Conservation (phyloP, 2,888 invertebrate species). For the Amphipoea oculea region DNA sequence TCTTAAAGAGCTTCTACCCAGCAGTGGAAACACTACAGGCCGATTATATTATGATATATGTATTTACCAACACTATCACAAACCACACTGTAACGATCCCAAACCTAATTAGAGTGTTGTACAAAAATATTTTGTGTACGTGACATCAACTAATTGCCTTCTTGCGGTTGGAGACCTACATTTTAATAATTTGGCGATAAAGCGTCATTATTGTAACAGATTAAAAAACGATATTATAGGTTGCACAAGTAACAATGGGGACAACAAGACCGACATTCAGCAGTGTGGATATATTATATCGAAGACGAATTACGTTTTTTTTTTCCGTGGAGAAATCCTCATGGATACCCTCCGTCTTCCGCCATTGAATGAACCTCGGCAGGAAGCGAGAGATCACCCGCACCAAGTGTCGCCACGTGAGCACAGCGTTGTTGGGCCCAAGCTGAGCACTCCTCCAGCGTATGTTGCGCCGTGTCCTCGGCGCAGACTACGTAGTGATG, state of each 20-base stretch:
- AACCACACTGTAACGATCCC: constrained; percentile 37
- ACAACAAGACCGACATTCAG: neutral
- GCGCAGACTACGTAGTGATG: neutral
- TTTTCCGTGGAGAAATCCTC: no score
- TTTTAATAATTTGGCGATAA: constrained; percentile 50
- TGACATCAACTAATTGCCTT: constrained; percentile 39
- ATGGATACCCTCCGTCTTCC: no score
- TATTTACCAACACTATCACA: constrained; percentile 25
- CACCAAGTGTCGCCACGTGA: neutral
- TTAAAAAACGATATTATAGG: constrained; percentile 32
- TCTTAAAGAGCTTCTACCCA: no score
- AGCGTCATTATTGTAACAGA: constrained; percentile 22
- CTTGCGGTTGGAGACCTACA: constrained; percentile 52
- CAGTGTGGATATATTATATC: neutral
- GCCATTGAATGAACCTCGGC: no score
- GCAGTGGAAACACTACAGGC: no score
- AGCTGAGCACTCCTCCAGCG: neutral
- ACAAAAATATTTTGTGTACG: constrained; percentile 48
- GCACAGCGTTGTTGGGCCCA: neutral
- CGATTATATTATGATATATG: no score
- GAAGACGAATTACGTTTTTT: neutral
- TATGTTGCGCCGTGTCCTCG: neutral
- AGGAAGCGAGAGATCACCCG: no score
- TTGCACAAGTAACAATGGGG: neutral
- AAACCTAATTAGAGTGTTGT: constrained; percentile 41